phyloP scores from a whole-genome alignment of 2,113 vertebrate genomes.

The Marmota monax region DNA sequence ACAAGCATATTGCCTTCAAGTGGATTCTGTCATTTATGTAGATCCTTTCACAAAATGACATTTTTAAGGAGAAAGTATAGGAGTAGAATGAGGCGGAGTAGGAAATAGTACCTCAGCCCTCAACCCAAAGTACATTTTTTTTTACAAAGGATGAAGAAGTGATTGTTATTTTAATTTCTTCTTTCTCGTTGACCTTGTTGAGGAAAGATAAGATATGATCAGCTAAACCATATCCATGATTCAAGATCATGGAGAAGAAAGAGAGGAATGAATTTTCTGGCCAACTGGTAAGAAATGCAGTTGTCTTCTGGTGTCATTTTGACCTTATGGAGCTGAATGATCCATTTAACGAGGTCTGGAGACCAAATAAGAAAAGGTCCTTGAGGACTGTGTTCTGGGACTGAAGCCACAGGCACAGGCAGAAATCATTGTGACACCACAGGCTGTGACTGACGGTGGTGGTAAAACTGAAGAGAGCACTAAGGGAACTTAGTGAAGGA shows the following conservation, averaged over 20 bases:
- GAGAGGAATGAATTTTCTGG: neutral
- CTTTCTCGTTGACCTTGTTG: constrained; percentile 18
- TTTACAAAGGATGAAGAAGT: neutral
- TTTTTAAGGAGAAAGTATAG: constrained; percentile 43
- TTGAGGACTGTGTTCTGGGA: neutral
- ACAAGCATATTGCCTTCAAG: neutral
- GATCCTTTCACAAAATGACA: constrained; percentile 4
- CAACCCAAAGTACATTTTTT: neutral
- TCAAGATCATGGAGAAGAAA: neutral
- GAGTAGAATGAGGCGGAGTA: neutral
- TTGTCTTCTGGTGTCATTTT: neutral
- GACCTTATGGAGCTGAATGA: neutral
- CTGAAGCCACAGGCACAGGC: neutral
- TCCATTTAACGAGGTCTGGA: neutral
- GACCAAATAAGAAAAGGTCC: neutral
- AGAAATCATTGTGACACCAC: neutral
- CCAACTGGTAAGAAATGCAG: neutral
- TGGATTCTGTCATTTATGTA: neutral
- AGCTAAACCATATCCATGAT: constrained; percentile 14
- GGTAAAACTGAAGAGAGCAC: neutral
- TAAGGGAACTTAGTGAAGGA: neutral
- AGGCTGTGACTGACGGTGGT: neutral
- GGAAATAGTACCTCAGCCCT: neutral
- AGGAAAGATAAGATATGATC: neutral
- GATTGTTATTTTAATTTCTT: neutral